A percentile compares a stretch with the other conserved stretches of the same genome.
Conservation (phyloP, 35 echinoderm and acorn worm species). For the Apostichopus japonicus region DNA sequence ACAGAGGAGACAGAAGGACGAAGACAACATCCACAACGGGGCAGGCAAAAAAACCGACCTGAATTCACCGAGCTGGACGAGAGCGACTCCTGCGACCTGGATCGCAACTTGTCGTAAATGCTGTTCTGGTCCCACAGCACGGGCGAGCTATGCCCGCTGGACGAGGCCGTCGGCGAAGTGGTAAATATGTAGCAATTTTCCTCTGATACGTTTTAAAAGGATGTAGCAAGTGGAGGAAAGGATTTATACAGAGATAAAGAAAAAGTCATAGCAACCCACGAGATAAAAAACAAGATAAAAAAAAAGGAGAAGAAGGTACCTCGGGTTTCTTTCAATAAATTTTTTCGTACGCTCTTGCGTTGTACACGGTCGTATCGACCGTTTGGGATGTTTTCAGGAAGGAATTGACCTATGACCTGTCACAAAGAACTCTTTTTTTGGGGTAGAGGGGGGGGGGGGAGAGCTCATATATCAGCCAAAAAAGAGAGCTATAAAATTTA, state of each 20-base stretch:
- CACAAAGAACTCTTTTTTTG: too few species aligned
- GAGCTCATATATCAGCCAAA: too few species aligned
- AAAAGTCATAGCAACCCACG: neutral
- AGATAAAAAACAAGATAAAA: neutral
- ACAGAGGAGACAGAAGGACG: neutral
- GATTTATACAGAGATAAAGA: conserved; percentile 20
- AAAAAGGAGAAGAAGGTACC: too few species aligned
- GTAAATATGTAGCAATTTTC: conserved; percentile 95
- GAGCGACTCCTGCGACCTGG: conserved; percentile 64
- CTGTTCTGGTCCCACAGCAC: conserved; percentile 88
- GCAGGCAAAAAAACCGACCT: conserved; percentile 73
- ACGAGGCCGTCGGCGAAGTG: conserved; percentile 69
- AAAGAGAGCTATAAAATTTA: too few species aligned
- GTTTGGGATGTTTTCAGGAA: too few species aligned
- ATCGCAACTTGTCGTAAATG: conserved; percentile 90
- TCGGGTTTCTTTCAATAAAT: too few species aligned
- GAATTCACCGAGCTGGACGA: conserved; percentile 76
- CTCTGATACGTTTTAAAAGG: conserved; percentile 54
- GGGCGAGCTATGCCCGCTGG: conserved; percentile 92
- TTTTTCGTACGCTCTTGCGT: too few species aligned
- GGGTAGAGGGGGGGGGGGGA: too few species aligned
- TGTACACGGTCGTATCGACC: too few species aligned
- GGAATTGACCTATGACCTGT: too few species aligned
- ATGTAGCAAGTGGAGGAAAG: conserved; percentile 25
- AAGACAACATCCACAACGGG: neutral